A percentile compares a stretch with the other conserved stretches of the same genome.
These are phyloP conservation scores for Phylloscopus trochilus DNA, from an alignment of 2,113 vertebrate genomes.

Conservation along the genomic window DNA sequence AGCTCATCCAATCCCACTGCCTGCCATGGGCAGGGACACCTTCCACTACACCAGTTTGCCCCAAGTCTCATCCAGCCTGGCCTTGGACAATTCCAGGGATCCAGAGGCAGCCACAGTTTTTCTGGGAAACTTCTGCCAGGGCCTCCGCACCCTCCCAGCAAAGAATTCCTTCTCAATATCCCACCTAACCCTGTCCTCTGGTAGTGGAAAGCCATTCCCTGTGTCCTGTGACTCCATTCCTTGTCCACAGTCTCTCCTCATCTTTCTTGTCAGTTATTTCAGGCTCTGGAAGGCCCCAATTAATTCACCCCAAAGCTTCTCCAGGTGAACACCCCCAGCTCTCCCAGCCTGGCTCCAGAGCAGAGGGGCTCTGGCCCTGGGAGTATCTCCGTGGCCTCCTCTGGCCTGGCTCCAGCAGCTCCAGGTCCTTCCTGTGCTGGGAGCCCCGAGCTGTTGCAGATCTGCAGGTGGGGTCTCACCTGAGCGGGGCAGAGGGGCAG, in stretches of 20 bases:
- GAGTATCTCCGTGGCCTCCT: too few species aligned
- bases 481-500: not conserved
- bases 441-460: not conserved
- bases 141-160: fast-evolving
- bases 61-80: fast-evolving
- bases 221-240: not conserved
- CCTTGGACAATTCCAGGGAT: not conserved
- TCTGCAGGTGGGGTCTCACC: not conserved
- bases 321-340: not conserved
- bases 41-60: fast-evolving
- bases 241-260: not conserved
- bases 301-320: not conserved
- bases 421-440: not conserved
- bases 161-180: not conserved
- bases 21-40: not conserved
- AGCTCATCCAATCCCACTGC: not conserved
- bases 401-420: not conserved
- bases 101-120: not conserved
- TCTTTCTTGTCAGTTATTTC: not conserved
- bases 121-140: not conserved
- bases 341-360: too few species aligned
- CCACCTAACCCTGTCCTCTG: not conserved
- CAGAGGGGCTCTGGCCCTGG: too few species aligned
- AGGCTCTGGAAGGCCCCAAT: not conserved
- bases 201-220: not conserved